A percentile compares a stretch with the other conserved stretches of the same genome.
Conservation (phyloP, 1,140 invertebrate species). For the Dryas iulia region DNA sequence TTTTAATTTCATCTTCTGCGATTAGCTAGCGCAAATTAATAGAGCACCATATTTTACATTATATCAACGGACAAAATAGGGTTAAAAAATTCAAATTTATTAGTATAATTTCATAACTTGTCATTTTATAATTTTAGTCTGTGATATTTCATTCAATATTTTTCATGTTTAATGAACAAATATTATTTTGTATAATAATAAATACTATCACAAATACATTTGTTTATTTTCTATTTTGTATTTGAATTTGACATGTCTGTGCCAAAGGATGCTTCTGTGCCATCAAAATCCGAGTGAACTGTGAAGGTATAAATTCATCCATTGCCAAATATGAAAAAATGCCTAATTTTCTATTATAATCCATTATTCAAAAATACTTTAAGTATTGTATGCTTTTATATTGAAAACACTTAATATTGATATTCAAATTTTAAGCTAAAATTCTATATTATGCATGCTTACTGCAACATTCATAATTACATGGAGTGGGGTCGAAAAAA, state of each 20-base stretch:
- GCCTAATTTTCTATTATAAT: too few relatives aligned
- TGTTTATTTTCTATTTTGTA: constrained; percentile 7
- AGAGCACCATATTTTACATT: background rate
- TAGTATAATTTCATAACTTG: background rate
- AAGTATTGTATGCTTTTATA: too few relatives aligned
- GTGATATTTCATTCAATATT: constrained; percentile 15
- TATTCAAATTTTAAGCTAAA: too few relatives aligned
- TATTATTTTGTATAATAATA: background rate
- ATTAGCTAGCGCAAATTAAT: background rate
- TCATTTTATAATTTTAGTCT: constrained; percentile 11
- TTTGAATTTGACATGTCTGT: constrained; percentile 40
- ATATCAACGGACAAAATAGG: background rate
- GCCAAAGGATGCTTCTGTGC: constrained; percentile 30
- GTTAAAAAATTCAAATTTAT: background rate
- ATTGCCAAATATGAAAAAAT: too few relatives aligned
- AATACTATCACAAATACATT: background rate
- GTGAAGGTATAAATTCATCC: constrained; percentile 30
- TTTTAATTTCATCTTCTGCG: background rate
- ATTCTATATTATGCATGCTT: too few relatives aligned
- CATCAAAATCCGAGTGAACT: constrained; percentile 12
- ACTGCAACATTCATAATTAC: too few relatives aligned
- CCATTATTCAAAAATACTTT: too few relatives aligned
- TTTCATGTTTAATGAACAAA: background rate
- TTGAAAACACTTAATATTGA: too few relatives aligned
- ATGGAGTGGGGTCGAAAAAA: too few relatives aligned